Percentiles rank a stretch among this genome's conserved stretches.
phyloP scores from a whole-genome alignment of 35 echinoderm and acorn worm genomes.

The Heliocidaris tuberculata region DNA sequence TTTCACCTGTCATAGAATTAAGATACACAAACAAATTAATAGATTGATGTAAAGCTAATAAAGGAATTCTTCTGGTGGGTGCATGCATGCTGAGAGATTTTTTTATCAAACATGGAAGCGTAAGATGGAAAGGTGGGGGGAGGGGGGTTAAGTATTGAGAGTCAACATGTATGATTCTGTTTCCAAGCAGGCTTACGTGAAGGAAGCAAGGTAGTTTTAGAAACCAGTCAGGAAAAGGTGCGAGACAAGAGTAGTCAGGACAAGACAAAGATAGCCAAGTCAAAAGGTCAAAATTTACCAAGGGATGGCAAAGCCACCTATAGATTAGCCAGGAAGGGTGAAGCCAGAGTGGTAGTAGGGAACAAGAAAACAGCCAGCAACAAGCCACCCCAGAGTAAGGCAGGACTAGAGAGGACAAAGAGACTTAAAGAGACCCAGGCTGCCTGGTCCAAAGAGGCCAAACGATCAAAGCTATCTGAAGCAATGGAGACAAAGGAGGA shows the following conservation, averaged over 20 bases:
- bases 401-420: neutral
- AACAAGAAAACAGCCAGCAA: neutral
- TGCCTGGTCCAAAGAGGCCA: conserved; percentile 18
- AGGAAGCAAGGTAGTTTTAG: conserved; percentile 25
- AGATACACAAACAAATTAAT: no score
- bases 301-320: neutral
- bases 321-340: neutral
- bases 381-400: neutral
- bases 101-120: neutral
- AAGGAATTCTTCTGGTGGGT: neutral
- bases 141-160: neutral
- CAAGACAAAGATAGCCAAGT: neutral
- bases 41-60: neutral
- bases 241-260: neutral
- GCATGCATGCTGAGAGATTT: neutral
- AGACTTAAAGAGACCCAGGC: conserved; percentile 23
- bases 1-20: no score
- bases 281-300: neutral
- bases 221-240: neutral
- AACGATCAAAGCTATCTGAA: neutral
- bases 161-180: neutral
- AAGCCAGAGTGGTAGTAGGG: neutral
- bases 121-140: neutral
- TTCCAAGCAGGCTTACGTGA: neutral
- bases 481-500: neutral